Evolutionary conservation across 2,113 vertebrate species (phyloP), one percentile per base, ranked within the genome.

Genomic region (Equus quagga): DNA sequence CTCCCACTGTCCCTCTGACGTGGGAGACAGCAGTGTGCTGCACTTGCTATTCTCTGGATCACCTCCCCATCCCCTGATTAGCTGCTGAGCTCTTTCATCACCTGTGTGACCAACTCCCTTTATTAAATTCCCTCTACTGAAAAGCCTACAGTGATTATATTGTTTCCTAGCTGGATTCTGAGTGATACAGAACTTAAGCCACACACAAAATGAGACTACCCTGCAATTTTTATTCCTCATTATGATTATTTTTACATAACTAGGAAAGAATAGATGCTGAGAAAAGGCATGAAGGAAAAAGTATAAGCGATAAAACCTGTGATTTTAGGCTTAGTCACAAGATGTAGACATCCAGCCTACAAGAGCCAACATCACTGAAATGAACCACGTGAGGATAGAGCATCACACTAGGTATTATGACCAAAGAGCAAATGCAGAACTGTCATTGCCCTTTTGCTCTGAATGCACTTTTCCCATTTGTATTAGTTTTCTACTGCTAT

Each of bases 221-320:
- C 46, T 90, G 44, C 60, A 80, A 80, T 49, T 87, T 92, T 33
- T 65, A 33, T 65, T 78, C 49, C 17, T 75, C n/a, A 64, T 64
- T 92, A n/a, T 73, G 10, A n/a, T 83, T 94, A 79, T 92, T 88
- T 83, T n/a, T 65, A 60, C 86, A 60, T 60, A 75, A 80, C 19
- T 14, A 46, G 15, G 85, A 70, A 49, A 67, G 11, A 94, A 72
- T 18, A 93, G 46, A 92, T 36, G 31, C 19, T 86, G 10, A 60
- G n/a, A 44, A 80, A 58, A 87, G 6, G 23, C 62, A 3, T n/a
- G 3, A 18, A 62, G n/a, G 14, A 46, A 33, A 72, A 62, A 79
- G 70, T 73, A 80, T 49, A 5, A 70, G 7, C 44, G 54, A 80
- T 44, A 67, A 81, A 36, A 49, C 4, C 70, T 79, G 51, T 80